A percentile compares a stretch with the other conserved stretches of the same genome.
Conservation (phyloP, 1,140 invertebrate species). For the Steinernema khuongi region DNA sequence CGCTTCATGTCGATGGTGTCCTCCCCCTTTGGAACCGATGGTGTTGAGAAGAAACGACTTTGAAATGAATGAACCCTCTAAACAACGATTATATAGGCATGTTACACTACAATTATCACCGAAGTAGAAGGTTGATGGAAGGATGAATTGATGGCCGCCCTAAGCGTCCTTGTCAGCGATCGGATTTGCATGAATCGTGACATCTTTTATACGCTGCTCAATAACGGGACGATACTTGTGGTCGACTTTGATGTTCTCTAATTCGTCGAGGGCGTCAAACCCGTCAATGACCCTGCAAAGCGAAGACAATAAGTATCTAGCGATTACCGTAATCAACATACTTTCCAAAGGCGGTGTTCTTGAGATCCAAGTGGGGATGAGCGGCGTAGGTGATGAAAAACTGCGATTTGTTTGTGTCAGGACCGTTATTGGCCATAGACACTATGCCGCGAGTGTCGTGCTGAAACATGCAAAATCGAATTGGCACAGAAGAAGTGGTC, state of each 20-base stretch:
- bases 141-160: not conserved
- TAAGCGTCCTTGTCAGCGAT: slow-evolving; percentile 43
- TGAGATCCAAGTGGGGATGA: slow-evolving; percentile 89
- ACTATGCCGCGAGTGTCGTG: slow-evolving; percentile 79
- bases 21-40: slow-evolving; percentile 5
- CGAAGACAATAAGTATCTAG: slow-evolving; percentile 13
- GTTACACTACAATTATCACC: slow-evolving; percentile 7
- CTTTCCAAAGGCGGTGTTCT: slow-evolving; percentile 95
- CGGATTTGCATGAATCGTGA: slow-evolving; percentile 59
- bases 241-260: slow-evolving; percentile 83
- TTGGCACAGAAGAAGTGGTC: not conserved
- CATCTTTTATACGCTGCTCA: slow-evolving; percentile 49
- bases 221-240: slow-evolving; percentile 51
- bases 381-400: slow-evolving; percentile 91
- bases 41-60: slow-evolving; percentile 15
- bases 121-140: not conserved
- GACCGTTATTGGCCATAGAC: slow-evolving; percentile 97
- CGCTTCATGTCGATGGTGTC: slow-evolving; percentile 7
- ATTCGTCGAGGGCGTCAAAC: slow-evolving; percentile 84
- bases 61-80: slow-evolving; percentile 6
- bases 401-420: slow-evolving; percentile 92
- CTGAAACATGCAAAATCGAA: slow-evolving; percentile 62
- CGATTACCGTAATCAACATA: slow-evolving; percentile 60
- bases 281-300: slow-evolving; percentile 88
- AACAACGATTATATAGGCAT: no score